These are phyloP conservation scores for Lasaia peninsularis DNA, from an alignment of 1,140 invertebrate genomes.

Conservation along the genomic window DNA sequence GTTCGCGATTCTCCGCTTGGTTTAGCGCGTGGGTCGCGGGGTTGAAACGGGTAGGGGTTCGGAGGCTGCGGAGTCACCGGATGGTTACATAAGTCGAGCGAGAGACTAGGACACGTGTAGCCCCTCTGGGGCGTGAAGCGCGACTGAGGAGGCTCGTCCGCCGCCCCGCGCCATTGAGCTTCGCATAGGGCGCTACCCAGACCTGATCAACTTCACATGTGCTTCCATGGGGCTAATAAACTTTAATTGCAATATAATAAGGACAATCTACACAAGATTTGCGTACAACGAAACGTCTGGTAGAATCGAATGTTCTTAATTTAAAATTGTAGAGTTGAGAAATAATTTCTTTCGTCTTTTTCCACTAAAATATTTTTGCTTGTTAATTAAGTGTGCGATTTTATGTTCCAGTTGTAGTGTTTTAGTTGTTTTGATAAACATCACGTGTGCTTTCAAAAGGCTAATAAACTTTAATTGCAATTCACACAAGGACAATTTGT, in stretches of 20 bases:
- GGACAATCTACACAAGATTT: constrained; percentile 20
- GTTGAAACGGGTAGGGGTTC: constrained; percentile 42
- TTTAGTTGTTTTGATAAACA: too few species aligned
- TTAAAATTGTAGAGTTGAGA: too few species aligned
- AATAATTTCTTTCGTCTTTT: too few species aligned
- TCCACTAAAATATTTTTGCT: too few species aligned
- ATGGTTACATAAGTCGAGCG: constrained; percentile 71
- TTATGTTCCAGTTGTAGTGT: too few species aligned
- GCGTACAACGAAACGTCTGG: background rate
- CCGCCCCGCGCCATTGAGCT: constrained; percentile 62
- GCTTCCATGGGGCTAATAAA: constrained; percentile 60
- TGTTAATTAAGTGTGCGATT: too few species aligned
- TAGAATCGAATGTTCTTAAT: too few species aligned
- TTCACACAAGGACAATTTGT: too few species aligned
- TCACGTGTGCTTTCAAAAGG: too few species aligned
- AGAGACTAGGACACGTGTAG: constrained; percentile 62
- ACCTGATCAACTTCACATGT: constrained; percentile 66
- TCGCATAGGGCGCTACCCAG: constrained; percentile 38
- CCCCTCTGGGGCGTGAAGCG: constrained; percentile 61
- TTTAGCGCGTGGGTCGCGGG: constrained; percentile 44
- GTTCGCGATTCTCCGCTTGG: constrained; percentile 39
- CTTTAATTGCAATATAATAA: constrained; percentile 44
- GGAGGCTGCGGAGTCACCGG: constrained; percentile 70
- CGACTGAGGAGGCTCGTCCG: constrained; percentile 53
- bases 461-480: too few species aligned